phyloP scores from a whole-genome alignment of 2,113 vertebrate genomes.

The Elachura formosa region DNA sequence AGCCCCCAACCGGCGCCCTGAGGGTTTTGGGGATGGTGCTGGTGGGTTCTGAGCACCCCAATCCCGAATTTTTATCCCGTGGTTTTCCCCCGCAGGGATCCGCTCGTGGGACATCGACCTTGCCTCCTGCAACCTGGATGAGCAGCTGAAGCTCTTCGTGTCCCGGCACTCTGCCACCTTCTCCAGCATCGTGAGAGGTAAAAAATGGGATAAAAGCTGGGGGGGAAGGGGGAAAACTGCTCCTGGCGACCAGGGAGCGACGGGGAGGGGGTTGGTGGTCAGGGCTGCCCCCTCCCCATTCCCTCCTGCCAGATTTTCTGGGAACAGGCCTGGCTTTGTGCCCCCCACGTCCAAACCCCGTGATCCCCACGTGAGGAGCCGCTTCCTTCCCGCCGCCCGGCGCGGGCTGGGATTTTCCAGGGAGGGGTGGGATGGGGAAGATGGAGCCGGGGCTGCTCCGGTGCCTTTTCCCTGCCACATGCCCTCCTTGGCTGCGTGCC shows the following conservation, averaged over 20 bases:
- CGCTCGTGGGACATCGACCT: slow-evolving; percentile 85
- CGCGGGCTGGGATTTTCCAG: not conserved
- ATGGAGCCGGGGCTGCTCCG: not conserved
- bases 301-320: rapidly evolving
- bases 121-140: slow-evolving; percentile 78
- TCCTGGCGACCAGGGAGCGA: rapidly evolving
- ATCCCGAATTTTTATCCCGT: rapidly evolving
- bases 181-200: slow-evolving; percentile 86
- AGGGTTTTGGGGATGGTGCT: not conserved
- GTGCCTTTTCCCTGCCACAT: not conserved
- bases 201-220: rapidly evolving
- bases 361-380: not conserved
- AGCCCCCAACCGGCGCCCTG: rapidly evolving
- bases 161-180: slow-evolving; percentile 89
- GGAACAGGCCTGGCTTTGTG: not conserved
- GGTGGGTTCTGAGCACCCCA: not conserved
- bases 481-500: not conserved
- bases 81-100: not conserved
- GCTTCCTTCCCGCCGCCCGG: not conserved
- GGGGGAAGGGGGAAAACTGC: rapidly evolving
- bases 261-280: not conserved
- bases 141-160: slow-evolving; percentile 90
- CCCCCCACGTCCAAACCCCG: not conserved
- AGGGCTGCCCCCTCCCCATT: not conserved
- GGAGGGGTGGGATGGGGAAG: not conserved